phyloP scores from a whole-genome alignment of 2,888 invertebrate genomes.

The Leptogaster cylindrica region DNA sequence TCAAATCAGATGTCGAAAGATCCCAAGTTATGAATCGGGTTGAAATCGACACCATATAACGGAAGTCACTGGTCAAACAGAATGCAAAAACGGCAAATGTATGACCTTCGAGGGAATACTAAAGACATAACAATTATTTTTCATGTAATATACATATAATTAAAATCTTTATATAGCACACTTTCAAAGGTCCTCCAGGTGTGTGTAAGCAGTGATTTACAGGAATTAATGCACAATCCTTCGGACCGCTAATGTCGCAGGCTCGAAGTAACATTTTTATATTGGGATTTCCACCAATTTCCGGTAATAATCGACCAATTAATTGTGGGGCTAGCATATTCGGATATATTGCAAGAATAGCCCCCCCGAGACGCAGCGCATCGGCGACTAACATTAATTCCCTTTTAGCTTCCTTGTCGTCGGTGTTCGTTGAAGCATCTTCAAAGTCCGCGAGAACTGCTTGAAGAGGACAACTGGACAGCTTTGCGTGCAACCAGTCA shows the following conservation, averaged over 20 bases:
- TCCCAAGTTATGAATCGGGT: conserved; percentile 98
- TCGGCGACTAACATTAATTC: conserved; percentile 93
- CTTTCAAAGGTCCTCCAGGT: conserved; percentile 97
- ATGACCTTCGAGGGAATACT: conserved; percentile 97
- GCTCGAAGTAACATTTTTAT: conserved; percentile 88
- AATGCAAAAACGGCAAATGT: conserved; percentile 97
- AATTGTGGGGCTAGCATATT: conserved; percentile 96
- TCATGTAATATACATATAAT: not conserved
- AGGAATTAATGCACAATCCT: conserved; percentile 88
- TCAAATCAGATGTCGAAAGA: conserved; percentile 91
- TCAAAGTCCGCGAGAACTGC: conserved; percentile 95
- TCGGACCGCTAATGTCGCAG: conserved; percentile 88
- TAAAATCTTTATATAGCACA: conserved; percentile 53
- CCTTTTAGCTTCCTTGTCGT: conserved; percentile 74
- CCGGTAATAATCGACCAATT: conserved; percentile 89
- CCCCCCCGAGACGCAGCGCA: conserved; percentile 90
- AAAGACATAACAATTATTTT: conserved; percentile 49
- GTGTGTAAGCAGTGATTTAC: conserved; percentile 96
- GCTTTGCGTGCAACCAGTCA: conserved; percentile 95
- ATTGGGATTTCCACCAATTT: conserved; percentile 80
- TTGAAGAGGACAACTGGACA: conserved; percentile 94
- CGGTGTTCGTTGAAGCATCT: conserved; percentile 84
- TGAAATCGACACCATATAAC: conserved; percentile 94
- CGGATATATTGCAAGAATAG: conserved; percentile 88
- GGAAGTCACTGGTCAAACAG: conserved; percentile 84